These are phyloP conservation scores for Drosophila parthenogenetica DNA, from an alignment of 2,888 invertebrate genomes.

Conservation along the genomic window DNA sequence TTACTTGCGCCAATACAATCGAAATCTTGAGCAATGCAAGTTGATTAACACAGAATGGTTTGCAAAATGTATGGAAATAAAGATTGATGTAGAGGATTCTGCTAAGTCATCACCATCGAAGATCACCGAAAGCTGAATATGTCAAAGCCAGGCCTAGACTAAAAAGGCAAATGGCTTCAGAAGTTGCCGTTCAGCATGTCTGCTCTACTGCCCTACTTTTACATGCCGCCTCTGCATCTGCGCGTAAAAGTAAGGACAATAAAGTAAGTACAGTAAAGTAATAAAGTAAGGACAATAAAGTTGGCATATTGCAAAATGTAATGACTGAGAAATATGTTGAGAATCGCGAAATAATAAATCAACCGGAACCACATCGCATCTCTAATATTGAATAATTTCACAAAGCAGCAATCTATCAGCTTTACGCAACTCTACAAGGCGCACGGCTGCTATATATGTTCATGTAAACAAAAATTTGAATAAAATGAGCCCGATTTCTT, in stretches of 20 bases:
- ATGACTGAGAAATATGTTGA: background rate
- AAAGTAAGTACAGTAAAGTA: too few relatives aligned
- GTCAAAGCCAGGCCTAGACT: background rate
- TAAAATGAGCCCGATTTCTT: too few relatives aligned
- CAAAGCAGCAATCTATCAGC: background rate
- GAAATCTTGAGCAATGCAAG: background rate
- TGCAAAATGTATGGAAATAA: background rate
- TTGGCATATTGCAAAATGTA: background rate
- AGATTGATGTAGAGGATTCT: background rate
- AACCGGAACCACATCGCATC: background rate
- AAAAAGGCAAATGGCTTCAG: background rate
- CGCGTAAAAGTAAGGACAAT: conserved; percentile 7
- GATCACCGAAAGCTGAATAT: background rate
- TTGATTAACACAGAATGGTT: background rate
- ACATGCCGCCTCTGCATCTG: conserved; percentile 3
- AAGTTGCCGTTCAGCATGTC: background rate
- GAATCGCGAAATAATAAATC: conserved; percentile 9
- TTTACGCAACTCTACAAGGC: background rate
- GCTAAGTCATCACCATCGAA: conserved; percentile 1
- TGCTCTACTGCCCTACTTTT: background rate
- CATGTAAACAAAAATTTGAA: too few relatives aligned
- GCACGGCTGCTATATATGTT: too few relatives aligned
- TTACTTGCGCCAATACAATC: background rate
- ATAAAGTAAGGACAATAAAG: too few relatives aligned
- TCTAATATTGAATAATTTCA: background rate